These are phyloP conservation scores for Euclidia mi DNA, from an alignment of 2,888 invertebrate species.

Conservation along the genomic window DNA sequence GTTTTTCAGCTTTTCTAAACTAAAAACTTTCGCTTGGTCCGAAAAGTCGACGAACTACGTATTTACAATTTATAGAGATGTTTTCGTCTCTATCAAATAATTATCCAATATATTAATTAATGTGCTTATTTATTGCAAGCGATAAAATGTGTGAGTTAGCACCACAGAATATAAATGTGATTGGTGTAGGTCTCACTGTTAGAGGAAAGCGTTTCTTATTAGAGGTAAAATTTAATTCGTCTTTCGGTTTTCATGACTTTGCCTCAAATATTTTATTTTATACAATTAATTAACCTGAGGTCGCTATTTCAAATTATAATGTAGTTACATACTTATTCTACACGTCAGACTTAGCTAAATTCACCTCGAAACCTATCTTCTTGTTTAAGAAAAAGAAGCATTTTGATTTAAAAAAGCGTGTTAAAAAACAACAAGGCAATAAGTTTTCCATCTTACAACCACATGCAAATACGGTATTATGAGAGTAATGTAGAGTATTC, in stretches of 20 bases:
- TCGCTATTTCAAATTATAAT: too few relatives aligned
- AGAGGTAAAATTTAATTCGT: background rate
- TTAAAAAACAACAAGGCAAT: too few relatives aligned
- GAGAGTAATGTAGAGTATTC: too few relatives aligned
- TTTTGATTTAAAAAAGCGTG: too few relatives aligned
- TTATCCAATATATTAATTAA: constrained; percentile 73
- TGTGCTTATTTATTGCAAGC: constrained; percentile 66
- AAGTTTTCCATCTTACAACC: too few relatives aligned
- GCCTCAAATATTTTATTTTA: too few relatives aligned
- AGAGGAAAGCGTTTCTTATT: constrained; percentile 24
- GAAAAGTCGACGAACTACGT: constrained; percentile 59
- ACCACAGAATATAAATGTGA: constrained; percentile 26
- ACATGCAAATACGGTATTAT: too few relatives aligned
- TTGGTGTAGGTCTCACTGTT: constrained; percentile 16
- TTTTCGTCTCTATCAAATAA: constrained; percentile 65
- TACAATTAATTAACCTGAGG: too few relatives aligned
- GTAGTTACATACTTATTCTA: background rate
- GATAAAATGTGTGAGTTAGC: constrained; percentile 64
- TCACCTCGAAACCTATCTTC: too few relatives aligned
- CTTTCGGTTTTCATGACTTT: too few relatives aligned
- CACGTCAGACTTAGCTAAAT: too few relatives aligned
- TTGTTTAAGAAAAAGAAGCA: too few relatives aligned
- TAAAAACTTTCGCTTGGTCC: constrained; percentile 53
- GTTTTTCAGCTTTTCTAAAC: constrained; percentile 33
- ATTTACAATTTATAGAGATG: constrained; percentile 50